Percentiles rank a stretch among this genome's conserved stretches.
These are phyloP conservation scores for Myzus persicae DNA, from an alignment of 1,140 invertebrate genomes.

Conservation along the genomic window DNA sequence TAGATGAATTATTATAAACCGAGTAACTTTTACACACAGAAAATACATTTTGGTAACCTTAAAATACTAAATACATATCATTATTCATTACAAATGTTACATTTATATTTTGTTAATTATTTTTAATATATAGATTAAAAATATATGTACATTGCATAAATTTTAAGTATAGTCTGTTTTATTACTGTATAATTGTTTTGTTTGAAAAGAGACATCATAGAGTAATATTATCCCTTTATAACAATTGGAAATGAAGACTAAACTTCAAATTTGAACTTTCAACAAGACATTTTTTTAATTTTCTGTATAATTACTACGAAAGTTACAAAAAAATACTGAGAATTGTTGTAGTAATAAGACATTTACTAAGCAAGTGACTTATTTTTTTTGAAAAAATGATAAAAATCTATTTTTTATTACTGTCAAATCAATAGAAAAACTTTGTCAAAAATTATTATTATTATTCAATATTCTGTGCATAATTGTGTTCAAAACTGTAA, in stretches of 20 bases:
- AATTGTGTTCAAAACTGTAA: too few relatives aligned
- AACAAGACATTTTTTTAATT: neutral
- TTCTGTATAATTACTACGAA: neutral
- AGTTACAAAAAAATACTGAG: neutral
- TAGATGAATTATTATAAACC: conserved; percentile 65
- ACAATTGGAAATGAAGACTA: neutral
- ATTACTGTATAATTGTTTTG: neutral
- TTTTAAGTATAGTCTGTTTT: neutral
- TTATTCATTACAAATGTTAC: neutral
- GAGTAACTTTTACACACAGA: neutral
- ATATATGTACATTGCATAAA: neutral
- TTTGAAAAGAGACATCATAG: neutral
- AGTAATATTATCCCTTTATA: neutral
- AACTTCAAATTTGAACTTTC: neutral
- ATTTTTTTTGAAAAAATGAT: neutral
- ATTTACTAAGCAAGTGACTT: neutral
- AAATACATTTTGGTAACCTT: neutral
- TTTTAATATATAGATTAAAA: neutral
- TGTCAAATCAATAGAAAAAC: neutral
- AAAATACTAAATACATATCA: neutral
- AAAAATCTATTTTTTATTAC: neutral
- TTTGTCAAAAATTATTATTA: too few relatives aligned
- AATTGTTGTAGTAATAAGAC: neutral
- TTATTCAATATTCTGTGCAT: too few relatives aligned
- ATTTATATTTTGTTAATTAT: neutral